Conservation (phyloP, 2,113 vertebrate species). For the Archocentrus centrarchus region DNA sequence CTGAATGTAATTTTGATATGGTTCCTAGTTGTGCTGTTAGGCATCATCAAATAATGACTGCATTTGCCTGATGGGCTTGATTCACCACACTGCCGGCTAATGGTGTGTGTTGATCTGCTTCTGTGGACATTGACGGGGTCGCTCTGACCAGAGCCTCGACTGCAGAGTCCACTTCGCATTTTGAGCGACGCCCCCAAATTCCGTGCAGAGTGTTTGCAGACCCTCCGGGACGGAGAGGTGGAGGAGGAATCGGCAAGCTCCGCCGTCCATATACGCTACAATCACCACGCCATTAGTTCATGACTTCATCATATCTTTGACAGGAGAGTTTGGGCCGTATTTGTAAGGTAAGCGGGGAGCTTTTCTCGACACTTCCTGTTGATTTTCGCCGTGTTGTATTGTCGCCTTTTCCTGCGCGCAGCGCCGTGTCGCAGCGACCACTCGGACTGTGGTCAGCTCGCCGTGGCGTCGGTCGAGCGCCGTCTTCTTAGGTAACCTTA, state of each 20-base stretch:
- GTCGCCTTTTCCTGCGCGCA: slow-evolving; percentile 65
- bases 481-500: slow-evolving; percentile 73
- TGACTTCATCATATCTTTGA: slow-evolving; percentile 69
- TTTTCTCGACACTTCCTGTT: slow-evolving; percentile 54
- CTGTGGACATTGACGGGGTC: slow-evolving; percentile 53
- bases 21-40: not conserved
- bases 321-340: slow-evolving; percentile 51
- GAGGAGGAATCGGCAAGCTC: slow-evolving; percentile 84
- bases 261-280: slow-evolving; percentile 79
- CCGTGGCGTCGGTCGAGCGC: slow-evolving; percentile 78
- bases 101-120: not conserved
- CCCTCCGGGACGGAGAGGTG: slow-evolving; percentile 91
- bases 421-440: slow-evolving; percentile 80
- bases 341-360: slow-evolving; percentile 60
- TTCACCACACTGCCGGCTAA: not conserved
- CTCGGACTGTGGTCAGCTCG: slow-evolving; percentile 83
- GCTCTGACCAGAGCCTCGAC: slow-evolving; percentile 69
- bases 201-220: slow-evolving; percentile 89
- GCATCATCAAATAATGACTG: not conserved
- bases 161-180: slow-evolving; percentile 93
- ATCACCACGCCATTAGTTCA: slow-evolving; percentile 73
- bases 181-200: slow-evolving; percentile 92
- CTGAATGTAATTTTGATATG: not conserved
- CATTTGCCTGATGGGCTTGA: not conserved
- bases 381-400: slow-evolving; percentile 31